Percentiles rank a stretch among this genome's conserved stretches.
phyloP scores from a whole-genome alignment of 2,888 invertebrate species.

The Physocephala rufipes region DNA sequence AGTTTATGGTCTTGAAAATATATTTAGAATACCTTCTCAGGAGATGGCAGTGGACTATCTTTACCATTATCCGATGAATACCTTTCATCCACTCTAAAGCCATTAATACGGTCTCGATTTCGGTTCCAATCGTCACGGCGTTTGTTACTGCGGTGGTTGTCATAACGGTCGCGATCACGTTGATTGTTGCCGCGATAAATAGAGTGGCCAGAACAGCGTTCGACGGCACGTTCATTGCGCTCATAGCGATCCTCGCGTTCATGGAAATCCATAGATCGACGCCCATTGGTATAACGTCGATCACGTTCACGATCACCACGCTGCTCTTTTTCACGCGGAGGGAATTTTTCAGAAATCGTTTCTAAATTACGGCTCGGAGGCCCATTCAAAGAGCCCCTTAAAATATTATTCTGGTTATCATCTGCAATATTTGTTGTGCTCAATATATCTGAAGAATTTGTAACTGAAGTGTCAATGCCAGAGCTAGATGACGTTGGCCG shows the following conservation, averaged over 20 bases:
- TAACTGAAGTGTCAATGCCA: neutral
- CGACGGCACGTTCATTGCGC: slow-evolving; percentile 40
- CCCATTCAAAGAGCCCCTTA: neutral
- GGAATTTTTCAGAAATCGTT: neutral
- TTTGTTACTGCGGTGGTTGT: slow-evolving; percentile 62
- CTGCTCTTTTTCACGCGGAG: neutral
- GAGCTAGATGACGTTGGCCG: neutral
- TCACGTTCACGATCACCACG: neutral
- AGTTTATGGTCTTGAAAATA: neutral
- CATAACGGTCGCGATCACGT: slow-evolving; percentile 58
- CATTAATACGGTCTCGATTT: slow-evolving; percentile 61
- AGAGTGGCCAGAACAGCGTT: slow-evolving; percentile 11
- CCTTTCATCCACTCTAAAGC: slow-evolving; percentile 57
- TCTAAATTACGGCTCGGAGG: neutral
- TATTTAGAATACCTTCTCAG: slow-evolving; percentile 52
- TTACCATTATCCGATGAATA: slow-evolving; percentile 57
- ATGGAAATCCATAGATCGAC: slow-evolving; percentile 19
- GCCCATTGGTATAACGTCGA: slow-evolving; percentile 12
- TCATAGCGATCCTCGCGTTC: slow-evolving; percentile 34
- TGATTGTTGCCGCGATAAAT: slow-evolving; percentile 32
- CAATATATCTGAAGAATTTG: neutral
- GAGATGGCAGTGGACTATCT: slow-evolving; percentile 59
- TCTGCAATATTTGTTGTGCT: neutral
- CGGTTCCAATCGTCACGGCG: slow-evolving; percentile 63
- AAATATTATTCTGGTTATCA: neutral